phyloP scores from a whole-genome alignment of 2,113 vertebrate species.

The Proterorhinus semilunaris region DNA sequence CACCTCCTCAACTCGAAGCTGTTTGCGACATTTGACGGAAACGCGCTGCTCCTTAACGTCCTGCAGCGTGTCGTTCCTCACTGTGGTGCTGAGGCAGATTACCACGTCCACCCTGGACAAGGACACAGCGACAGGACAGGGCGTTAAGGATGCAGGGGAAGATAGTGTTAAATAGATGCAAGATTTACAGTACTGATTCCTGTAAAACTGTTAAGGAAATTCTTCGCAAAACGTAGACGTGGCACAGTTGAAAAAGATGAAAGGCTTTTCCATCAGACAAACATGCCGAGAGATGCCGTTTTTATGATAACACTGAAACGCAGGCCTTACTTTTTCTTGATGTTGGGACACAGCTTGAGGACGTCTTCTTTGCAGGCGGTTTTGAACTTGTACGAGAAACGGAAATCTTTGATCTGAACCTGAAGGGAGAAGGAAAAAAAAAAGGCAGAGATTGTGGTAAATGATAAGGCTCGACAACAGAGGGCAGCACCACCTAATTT shows the following conservation, averaged over 20 bases:
- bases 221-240: neutral
- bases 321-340: constrained; percentile 90
- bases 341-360: constrained; percentile 94
- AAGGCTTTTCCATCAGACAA: neutral
- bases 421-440: constrained; percentile 42
- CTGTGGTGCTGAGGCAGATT: constrained; percentile 93
- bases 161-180: neutral
- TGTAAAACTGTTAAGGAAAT: neutral
- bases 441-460: neutral
- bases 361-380: constrained; percentile 98
- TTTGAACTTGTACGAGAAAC: constrained; percentile 98
- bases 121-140: no score
- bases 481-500: neutral
- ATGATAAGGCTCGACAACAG: neutral
- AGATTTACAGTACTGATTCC: neutral
- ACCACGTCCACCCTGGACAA: constrained; percentile 91
- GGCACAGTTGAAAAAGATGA: neutral
- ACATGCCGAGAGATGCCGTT: neutral
- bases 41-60: constrained; percentile 92
- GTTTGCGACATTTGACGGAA: constrained; percentile 92
- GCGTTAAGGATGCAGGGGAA: neutral
- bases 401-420: constrained; percentile 98
- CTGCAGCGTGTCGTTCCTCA: constrained; percentile 95
- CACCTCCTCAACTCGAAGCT: constrained; percentile 94
- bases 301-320: neutral